Evolutionary conservation across 2,888 invertebrate species (phyloP).

Genomic region (Morpho helenor): DNA sequence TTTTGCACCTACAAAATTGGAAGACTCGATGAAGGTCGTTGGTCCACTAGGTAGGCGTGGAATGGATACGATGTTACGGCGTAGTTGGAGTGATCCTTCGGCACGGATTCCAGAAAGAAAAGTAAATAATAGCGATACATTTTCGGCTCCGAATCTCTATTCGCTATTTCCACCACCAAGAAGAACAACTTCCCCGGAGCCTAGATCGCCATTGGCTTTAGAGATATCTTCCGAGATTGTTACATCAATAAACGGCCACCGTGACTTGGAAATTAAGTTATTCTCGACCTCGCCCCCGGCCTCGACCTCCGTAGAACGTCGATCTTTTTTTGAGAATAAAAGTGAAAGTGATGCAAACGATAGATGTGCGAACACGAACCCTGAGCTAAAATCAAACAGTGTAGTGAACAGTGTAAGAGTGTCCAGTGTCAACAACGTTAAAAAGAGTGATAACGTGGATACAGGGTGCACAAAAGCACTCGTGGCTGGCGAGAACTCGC

Average conservation of each 20-base stretch:
- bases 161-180: slow-evolving; percentile 68
- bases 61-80: slow-evolving; percentile 68
- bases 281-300: slow-evolving; percentile 82
- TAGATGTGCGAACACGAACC: slow-evolving; percentile 56
- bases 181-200: slow-evolving; percentile 62
- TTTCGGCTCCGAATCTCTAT: slow-evolving; percentile 69
- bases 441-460: slow-evolving; percentile 61
- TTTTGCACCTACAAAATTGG: slow-evolving; percentile 71
- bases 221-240: slow-evolving; percentile 89
- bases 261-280: slow-evolving; percentile 88
- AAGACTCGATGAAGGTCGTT: slow-evolving; percentile 74
- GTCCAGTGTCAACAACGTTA: slow-evolving; percentile 54
- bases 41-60: slow-evolving; percentile 62
- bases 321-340: slow-evolving; percentile 72
- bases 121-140: slow-evolving; percentile 49
- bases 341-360: slow-evolving; percentile 71
- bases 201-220: slow-evolving; percentile 70
- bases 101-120: slow-evolving; percentile 66
- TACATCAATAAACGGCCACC: slow-evolving; percentile 86
- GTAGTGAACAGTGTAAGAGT: slow-evolving; percentile 62
- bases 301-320: slow-evolving; percentile 56
- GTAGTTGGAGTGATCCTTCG: slow-evolving; percentile 83
- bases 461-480: slow-evolving; percentile 55
- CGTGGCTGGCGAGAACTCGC: slow-evolving; percentile 52
- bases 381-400: slow-evolving; percentile 65